Base-by-base conservation (phyloP, 1,140 invertebrate genomes). In the Caenorhabditis brenneri region DNA sequence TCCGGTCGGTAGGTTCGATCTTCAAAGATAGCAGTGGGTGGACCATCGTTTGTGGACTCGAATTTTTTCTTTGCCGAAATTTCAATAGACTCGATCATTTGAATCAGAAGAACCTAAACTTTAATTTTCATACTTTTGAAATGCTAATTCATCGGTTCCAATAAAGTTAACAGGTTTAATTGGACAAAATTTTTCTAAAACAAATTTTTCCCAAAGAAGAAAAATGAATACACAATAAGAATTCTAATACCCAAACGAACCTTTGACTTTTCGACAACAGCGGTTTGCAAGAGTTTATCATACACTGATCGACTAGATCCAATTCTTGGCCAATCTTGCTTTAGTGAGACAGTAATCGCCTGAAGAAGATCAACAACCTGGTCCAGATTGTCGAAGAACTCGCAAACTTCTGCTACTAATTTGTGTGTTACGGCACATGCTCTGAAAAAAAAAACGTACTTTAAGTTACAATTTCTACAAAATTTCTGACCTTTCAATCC, bases 211-310 rank as follows among this genome's bases (percentile, higher is more conserved):
- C n/a, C n/a, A n/a, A n/a, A n/a, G n/a, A n/a, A n/a, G n/a, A n/a
- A n/a, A n/a, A n/a, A n/a, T n/a, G n/a, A n/a, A n/a, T n/a, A n/a
- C n/a, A n/a, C n/a, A n/a, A n/a, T n/a, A n/a, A n/a, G n/a, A n/a
- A n/a, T n/a, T n/a, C n/a, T n/a, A n/a, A n/a, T n/a, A n/a, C n/a
- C n/a, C n/a, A n/a, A 49, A 33, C 36, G 22, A 31, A 84, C 83
- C 83, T 85, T 81, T 7, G 82, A 60, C 74, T 78, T 81, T n/a
- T 85, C 84, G 15, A 85, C 51, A 24, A 85, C 53, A 22, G 82
- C 58, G 10, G 46, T 42, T 31, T 74, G 39, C 7, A 85, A 46
- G 15, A 85, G 80, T 19, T 82, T 49, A 1, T 79, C 53, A 48
- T 81, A 81, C 0, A 81, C 36, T 10, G 27, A 27, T 24, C 27